A percentile compares a stretch with the other conserved stretches of the same genome.
Evolutionary conservation across 2,888 invertebrate genomes (phyloP).

Genomic region (Drosophila imparisetae): DNA sequence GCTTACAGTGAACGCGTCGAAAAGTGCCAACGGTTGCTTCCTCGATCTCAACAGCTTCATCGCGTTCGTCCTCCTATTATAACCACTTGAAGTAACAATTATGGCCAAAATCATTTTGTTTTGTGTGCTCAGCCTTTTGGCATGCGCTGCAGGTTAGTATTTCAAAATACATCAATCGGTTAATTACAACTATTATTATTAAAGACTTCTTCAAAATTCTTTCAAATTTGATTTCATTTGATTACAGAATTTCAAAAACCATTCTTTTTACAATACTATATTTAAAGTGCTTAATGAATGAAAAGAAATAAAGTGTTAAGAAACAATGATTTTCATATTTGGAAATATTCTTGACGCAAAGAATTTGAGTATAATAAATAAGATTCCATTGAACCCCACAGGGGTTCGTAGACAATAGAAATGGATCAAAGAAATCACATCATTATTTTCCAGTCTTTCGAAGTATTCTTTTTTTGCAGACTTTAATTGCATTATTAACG

Average conservation of each 20-base stretch:
- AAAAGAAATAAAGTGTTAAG: background rate
- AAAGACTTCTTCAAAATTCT: background rate
- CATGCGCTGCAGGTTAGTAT: conserved; percentile 81
- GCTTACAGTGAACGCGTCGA: conserved; percentile 79
- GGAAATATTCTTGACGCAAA: background rate
- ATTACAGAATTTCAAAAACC: background rate
- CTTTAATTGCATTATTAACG: conserved; percentile 33
- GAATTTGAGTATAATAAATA: background rate
- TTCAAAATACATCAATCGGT: background rate
- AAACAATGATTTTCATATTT: background rate
- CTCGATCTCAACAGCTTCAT: conserved; percentile 44
- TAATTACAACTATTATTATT: background rate
- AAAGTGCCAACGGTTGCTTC: conserved; percentile 68
- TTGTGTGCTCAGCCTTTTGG: conserved; percentile 79
- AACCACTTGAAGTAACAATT: conserved; percentile 38
- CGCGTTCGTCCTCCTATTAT: conserved; percentile 33
- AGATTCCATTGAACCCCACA: too few species aligned
- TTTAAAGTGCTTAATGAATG: background rate
- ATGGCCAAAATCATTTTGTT: conserved; percentile 81
- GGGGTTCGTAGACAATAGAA: background rate
- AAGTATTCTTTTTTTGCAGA: conserved; percentile 6
- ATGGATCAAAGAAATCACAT: conserved; percentile 2
- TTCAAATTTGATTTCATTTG: background rate
- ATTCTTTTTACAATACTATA: background rate
- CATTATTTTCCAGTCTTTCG: conserved; percentile 6